Evolutionary conservation across 2,113 vertebrate species (phyloP).

Genomic region (Cygnus atratus): DNA sequence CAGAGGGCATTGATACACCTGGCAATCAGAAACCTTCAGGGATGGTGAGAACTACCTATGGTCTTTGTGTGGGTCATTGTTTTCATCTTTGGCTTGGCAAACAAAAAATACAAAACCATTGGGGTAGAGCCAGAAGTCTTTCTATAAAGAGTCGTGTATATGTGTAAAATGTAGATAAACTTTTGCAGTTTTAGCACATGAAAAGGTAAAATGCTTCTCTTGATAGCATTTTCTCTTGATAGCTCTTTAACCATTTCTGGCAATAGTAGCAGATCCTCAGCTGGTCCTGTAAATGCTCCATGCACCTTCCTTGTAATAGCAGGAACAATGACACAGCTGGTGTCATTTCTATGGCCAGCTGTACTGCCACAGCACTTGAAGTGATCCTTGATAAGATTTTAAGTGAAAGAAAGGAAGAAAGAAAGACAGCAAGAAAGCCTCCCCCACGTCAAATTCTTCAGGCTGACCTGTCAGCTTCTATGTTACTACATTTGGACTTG

Average conservation of each 20-base stretch:
- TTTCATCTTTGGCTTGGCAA: background rate
- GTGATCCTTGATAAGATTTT: conserved; percentile 43
- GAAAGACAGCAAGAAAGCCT: conserved; percentile 9
- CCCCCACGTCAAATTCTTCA: conserved; percentile 58
- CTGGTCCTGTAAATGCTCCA: background rate
- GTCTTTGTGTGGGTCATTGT: background rate
- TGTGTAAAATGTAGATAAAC: background rate
- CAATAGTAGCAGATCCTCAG: fast-evolving
- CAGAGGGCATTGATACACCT: background rate
- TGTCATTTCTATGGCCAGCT: background rate
- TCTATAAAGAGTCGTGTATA: background rate
- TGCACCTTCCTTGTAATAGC: background rate
- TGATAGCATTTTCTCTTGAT: background rate
- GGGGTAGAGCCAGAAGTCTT: background rate
- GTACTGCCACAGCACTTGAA: background rate
- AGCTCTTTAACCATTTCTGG: background rate
- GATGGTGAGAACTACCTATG: background rate
- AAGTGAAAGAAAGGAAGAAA: background rate
- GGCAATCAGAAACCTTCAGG: background rate
- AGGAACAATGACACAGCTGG: background rate
- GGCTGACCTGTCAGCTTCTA: conserved; percentile 54
- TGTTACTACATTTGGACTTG: conserved; percentile 72
- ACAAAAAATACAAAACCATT: background rate
- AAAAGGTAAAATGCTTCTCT: background rate
- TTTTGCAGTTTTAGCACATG: background rate